Base-by-base conservation (phyloP, 2,113 vertebrate species). In the Upupa epops region DNA sequence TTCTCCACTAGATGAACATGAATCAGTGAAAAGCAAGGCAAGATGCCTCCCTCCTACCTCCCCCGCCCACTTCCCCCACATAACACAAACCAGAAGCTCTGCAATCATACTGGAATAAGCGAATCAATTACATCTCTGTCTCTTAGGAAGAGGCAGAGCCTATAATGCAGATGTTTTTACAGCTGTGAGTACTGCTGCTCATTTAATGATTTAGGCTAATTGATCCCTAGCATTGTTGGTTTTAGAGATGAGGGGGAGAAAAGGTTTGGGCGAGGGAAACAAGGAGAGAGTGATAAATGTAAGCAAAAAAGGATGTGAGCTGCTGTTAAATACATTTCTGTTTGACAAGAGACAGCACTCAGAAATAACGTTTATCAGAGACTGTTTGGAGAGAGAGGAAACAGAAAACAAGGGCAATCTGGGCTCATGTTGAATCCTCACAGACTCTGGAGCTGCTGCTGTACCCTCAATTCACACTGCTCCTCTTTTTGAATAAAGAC, bases 81-180 rank as follows among this genome's bases (percentile, higher is more conserved):
- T 59, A 93, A 95, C 93, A 96, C 66, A 95, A 96, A 94, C 55
- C 96, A 96, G 93, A 94, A 94, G 88, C 94, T 58, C 12, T 31
- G 37, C 66, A 55, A 36, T 72, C 68, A 11, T 48, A 83, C 80
- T 86, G 79, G 88, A 82, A 95, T 48, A 66, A 93, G 45, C 69
- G 63, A 95, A 81, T 91, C 92, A 83, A 76, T 94, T 86, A 55
- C 49, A 84, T 86, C 61, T 88, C 88, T 69, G 86, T n/a, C 83
- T 94, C 90, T 52, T 21, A 94, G 81, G 88, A 85, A 89, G 81
- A 51, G 73, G 29, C 88, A 82, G 63, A 89, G 92, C 37, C 81
- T 31, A 61, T 79, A 92, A 69, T 90, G 94, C 96, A 96, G 93
- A 93, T 95, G 93, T 96, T 96, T 94, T 87, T 94, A 93, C 96